Percentiles rank a stretch among this genome's conserved stretches.
Conservation (phyloP, 2,888 invertebrate genomes). For the Limnephilus rhombicus region DNA sequence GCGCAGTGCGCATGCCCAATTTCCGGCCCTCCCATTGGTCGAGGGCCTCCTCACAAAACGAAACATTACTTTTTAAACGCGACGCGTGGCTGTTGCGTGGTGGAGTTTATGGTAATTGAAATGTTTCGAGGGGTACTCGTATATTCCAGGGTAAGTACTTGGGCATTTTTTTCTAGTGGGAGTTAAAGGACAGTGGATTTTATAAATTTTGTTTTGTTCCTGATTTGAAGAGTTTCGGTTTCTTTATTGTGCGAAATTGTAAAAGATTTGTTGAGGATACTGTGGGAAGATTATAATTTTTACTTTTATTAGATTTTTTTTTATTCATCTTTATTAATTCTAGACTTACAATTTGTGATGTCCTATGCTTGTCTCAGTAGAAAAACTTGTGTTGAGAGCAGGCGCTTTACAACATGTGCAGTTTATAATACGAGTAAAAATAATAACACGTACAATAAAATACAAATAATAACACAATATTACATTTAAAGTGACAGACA, state of each 20-base stretch:
- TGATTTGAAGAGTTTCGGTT: background rate
- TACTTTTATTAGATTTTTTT: too few relatives aligned
- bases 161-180: conserved; percentile 24
- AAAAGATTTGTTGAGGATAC: too few relatives aligned
- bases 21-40: conserved; percentile 55
- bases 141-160: conserved; percentile 11
- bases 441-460: too few relatives aligned
- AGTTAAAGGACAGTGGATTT: background rate
- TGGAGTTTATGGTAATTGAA: conserved; percentile 63
- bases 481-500: too few relatives aligned
- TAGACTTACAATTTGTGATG: too few relatives aligned
- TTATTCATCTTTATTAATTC: too few relatives aligned
- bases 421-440: too few relatives aligned
- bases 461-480: too few relatives aligned
- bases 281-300: too few relatives aligned
- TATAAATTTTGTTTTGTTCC: background rate
- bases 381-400: too few relatives aligned
- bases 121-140: conserved; percentile 49
- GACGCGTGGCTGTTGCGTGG: conserved; percentile 53
- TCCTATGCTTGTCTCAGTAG: too few relatives aligned
- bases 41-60: conserved; percentile 39
- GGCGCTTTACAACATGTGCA: too few relatives aligned
- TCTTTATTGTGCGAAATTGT: background rate
- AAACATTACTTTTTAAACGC: conserved; percentile 54
- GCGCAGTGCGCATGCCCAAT: conserved; percentile 48